Evolutionary conservation across 2,888 invertebrate species (phyloP).

Genomic region (Pristionchus fissidentatus): DNA sequence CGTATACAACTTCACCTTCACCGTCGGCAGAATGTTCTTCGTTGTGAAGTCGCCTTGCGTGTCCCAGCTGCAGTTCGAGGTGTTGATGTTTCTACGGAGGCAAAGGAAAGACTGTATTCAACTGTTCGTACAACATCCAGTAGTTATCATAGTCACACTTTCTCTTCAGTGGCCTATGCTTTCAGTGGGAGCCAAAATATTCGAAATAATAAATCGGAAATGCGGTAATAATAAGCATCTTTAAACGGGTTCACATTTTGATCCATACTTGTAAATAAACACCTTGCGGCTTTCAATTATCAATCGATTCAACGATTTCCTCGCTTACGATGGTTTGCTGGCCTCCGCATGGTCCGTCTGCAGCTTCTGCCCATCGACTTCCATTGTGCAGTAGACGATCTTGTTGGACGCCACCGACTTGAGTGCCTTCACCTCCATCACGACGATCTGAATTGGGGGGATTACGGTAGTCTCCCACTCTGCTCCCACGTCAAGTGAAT

Average conservation of each 20-base stretch:
- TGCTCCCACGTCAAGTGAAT: not conserved
- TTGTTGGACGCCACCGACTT: slow-evolving; percentile 96
- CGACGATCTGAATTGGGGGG: slow-evolving; percentile 85
- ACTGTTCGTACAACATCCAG: not conserved
- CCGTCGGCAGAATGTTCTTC: slow-evolving; percentile 94
- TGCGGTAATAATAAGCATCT: not conserved
- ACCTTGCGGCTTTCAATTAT: too few species aligned
- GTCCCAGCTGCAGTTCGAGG: slow-evolving; percentile 86
- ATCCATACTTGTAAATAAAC: too few species aligned
- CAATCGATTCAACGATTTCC: not conserved
- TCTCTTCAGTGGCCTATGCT: not conserved
- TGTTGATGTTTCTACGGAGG: slow-evolving; percentile 55
- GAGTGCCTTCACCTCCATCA: slow-evolving; percentile 98
- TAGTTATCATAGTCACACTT: too few species aligned
- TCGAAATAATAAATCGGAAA: not conserved
- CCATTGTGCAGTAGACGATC: slow-evolving; percentile 99
- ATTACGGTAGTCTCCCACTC: not conserved
- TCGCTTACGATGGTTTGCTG: slow-evolving; percentile 85
- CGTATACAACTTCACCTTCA: slow-evolving; percentile 94
- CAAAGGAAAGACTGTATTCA: slow-evolving; percentile 15
- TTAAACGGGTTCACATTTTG: too few species aligned
- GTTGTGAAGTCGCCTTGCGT: slow-evolving; percentile 99
- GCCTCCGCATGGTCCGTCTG: slow-evolving; percentile 99
- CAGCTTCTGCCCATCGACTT: slow-evolving; percentile 97
- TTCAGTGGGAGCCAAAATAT: not conserved